Base-by-base conservation (phyloP, 2,888 invertebrate genomes). In the Andrena chrysosceles region DNA sequence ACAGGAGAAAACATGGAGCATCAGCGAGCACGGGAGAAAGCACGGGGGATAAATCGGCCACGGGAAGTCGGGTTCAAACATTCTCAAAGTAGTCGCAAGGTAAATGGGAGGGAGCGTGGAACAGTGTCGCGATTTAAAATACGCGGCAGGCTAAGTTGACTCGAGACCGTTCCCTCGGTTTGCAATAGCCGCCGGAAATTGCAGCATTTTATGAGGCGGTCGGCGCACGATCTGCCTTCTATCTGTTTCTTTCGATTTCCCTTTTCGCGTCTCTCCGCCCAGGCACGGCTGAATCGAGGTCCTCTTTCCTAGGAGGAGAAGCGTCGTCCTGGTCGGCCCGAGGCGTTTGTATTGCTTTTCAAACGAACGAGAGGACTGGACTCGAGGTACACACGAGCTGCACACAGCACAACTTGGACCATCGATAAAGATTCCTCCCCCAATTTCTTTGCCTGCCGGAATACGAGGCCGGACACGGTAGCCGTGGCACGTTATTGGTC, bases 171-270 rank as follows among this genome's bases (percentile, higher is more conserved):
- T 67, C 72, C 71, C 31, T 20, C 33, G 74, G 75, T 52, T 56
- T 20, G 79, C 79, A 64, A 79, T 84, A 75, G 82, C 78, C 62
- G 83, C 75, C 85, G 89, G 87, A 89, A 87, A 89, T 89, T 89
- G 89, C 87, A 77, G 79, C 80, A 85, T 80, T 89, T 89, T 85
- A 88, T 87, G 89, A 89, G 87, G 70, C 76, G 68, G 72, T 73
- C 74, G 76, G 35, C 71, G 80, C 81, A 63, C 81, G 77, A 81
- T 83, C 69, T 52, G 77, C 73, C 79, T 80, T 85, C 77, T 73
- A 67, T 75, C 76, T 64, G 82, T 80, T 80, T 80, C 83, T 79
- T 83, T 86, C 77, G 81, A 88, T 83, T 77, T 82, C 77, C 82
- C 69, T 70, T 67, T 74, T 68, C 72, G 52, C 67, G 64, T 71